phyloP scores from a whole-genome alignment of 2,113 vertebrate species.

The Tautogolabrus adspersus region DNA sequence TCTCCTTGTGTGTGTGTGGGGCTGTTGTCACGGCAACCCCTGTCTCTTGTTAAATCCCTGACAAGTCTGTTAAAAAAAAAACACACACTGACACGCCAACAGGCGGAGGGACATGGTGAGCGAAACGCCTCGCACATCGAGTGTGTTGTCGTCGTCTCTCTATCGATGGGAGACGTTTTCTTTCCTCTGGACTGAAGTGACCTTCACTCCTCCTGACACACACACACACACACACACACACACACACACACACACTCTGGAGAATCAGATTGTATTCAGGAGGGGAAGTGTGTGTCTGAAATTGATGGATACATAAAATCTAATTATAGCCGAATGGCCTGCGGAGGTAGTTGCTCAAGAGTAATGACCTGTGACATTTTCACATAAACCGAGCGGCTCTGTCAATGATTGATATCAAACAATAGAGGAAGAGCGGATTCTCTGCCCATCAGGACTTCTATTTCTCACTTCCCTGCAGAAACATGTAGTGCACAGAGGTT shows the following conservation, averaged over 20 bases:
- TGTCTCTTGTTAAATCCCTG: conserved; percentile 52
- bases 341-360: conserved; percentile 5
- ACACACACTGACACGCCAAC: no score
- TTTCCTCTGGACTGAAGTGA: conserved; percentile 18
- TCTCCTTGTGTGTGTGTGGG: conserved; percentile 32
- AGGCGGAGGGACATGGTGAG: conserved; percentile 9
- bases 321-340: conserved; percentile 23
- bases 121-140: conserved; percentile 1
- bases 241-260: background rate
- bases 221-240: background rate
- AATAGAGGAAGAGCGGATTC: background rate
- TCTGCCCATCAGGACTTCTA: background rate
- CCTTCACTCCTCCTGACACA: conserved; percentile 1
- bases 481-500: background rate
- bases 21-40: conserved; percentile 69
- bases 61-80: conserved; percentile 16
- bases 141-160: conserved; percentile 2
- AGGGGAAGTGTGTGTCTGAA: background rate
- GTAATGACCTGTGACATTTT: conserved; percentile 29
- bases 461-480: background rate
- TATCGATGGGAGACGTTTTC: background rate
- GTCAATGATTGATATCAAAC: conserved; percentile 17
- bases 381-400: background rate
- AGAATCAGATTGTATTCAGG: conserved; percentile 6
- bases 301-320: conserved; percentile 11